Evolutionary conservation across 2,113 vertebrate genomes (phyloP).

Genomic region (Chloropsis cyanopogon): DNA sequence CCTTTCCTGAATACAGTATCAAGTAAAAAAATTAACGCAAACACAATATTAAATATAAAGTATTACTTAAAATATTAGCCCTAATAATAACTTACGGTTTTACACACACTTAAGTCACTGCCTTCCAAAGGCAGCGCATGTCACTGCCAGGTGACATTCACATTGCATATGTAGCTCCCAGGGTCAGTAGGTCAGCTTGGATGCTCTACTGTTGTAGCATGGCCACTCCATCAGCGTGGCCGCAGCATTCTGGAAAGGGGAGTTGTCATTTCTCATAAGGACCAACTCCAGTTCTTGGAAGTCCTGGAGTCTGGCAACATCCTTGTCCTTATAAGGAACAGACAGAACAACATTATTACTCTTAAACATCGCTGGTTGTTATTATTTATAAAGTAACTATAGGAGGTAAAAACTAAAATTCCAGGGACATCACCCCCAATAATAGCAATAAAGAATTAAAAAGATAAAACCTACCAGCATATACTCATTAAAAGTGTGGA

Average conservation of each 20-base stretch:
- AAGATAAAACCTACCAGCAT: background rate
- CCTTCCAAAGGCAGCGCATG: background rate
- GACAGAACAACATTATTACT: background rate
- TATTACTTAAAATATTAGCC: slow-evolving; percentile 52
- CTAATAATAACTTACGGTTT: slow-evolving; percentile 54
- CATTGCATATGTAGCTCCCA: background rate
- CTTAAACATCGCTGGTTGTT: background rate
- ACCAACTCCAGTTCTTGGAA: slow-evolving; percentile 92
- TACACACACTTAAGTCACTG: background rate
- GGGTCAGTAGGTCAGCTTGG: slow-evolving; percentile 82
- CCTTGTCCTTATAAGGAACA: slow-evolving; percentile 80
- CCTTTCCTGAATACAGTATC: slow-evolving; percentile 16
- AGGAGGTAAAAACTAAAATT: background rate
- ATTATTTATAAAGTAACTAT: background rate
- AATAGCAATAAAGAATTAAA: background rate
- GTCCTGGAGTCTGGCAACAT: slow-evolving; percentile 86
- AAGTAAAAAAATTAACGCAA: slow-evolving; percentile 51
- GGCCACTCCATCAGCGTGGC: slow-evolving; percentile 69
- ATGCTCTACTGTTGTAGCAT: slow-evolving; percentile 86
- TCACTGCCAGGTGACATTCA: background rate
- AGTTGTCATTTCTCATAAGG: slow-evolving; percentile 71
- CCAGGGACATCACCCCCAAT: background rate
- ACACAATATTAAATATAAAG: slow-evolving; percentile 39
- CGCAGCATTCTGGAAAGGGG: slow-evolving; percentile 55
- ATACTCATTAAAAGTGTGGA: background rate